Evolutionary conservation across 2,888 invertebrate species (phyloP).

Genomic region (Xanthorhoe spadicearia): DNA sequence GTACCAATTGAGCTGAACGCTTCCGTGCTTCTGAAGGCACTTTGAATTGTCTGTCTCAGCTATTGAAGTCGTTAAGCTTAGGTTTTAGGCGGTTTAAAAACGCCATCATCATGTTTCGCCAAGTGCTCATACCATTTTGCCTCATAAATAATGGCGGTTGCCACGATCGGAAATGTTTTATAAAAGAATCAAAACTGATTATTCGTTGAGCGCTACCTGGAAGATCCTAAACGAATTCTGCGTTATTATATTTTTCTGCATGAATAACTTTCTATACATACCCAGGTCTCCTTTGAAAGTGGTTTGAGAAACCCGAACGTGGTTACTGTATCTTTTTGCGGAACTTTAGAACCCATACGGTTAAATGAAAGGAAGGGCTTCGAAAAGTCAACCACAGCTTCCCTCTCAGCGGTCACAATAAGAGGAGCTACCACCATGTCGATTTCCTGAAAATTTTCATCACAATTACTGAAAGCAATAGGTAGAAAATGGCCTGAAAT

Average conservation of each 20-base stretch:
- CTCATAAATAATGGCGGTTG: not conserved
- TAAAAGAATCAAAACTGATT: slow-evolving; percentile 26
- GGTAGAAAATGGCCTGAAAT: too few relatives aligned
- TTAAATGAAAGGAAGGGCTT: slow-evolving; percentile 99
- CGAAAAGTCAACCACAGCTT: slow-evolving; percentile 97
- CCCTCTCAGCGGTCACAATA: slow-evolving; percentile 96
- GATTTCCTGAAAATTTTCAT: slow-evolving; percentile 88
- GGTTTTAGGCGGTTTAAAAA: too few relatives aligned
- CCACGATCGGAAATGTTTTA: not conserved
- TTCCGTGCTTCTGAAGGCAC: too few relatives aligned
- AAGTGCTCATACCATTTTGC: too few relatives aligned
- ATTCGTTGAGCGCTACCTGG: slow-evolving; percentile 10
- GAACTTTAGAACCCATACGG: slow-evolving; percentile 87
- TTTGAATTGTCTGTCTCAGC: too few relatives aligned
- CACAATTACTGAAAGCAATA: too few relatives aligned
- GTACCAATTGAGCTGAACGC: too few relatives aligned
- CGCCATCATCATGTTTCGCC: too few relatives aligned
- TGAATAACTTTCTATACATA: slow-evolving; percentile 62
- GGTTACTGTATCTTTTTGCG: slow-evolving; percentile 90
- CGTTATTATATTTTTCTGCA: slow-evolving; percentile 31
- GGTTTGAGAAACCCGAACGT: slow-evolving; percentile 99
- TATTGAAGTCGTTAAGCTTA: too few relatives aligned
- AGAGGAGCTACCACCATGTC: slow-evolving; percentile 97
- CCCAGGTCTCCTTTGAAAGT: slow-evolving; percentile 98
- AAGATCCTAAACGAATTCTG: slow-evolving; percentile 13